Conservation (phyloP, 2,797 vertebrate species). For the Danio kyathit region DNA sequence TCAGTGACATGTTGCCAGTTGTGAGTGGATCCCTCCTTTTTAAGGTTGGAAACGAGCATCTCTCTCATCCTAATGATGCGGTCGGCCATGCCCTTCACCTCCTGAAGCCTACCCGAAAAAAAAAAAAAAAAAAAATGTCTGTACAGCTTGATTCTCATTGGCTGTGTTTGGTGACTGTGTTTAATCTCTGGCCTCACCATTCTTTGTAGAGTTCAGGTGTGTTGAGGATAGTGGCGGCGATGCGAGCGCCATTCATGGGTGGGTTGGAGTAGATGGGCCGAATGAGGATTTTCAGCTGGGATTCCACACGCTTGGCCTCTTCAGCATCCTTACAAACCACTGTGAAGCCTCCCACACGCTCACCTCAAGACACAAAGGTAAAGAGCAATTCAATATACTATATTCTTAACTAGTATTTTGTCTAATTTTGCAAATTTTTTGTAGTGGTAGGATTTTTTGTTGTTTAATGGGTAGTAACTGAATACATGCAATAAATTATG, state of each 20-base stretch:
- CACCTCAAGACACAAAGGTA: conserved; percentile 78
- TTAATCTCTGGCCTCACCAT: conserved; percentile 74
- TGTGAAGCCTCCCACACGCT: conserved; percentile 95
- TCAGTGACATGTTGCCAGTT: conserved; percentile 98
- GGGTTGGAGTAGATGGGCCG: conserved; percentile 98
- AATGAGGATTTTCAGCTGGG: conserved; percentile 97
- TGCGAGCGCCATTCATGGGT: conserved; percentile 93
- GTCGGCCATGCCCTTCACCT: conserved; percentile 95
- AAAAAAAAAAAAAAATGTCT: background rate
- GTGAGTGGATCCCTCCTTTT: conserved; percentile 91
- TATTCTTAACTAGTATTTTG: background rate
- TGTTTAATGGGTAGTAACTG: background rate
- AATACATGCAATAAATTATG: too few relatives aligned
- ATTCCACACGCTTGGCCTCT: conserved; percentile 95
- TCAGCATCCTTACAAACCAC: conserved; percentile 90
- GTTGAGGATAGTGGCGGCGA: conserved; percentile 90
- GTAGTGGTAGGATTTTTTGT: background rate
- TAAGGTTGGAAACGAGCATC: conserved; percentile 90
- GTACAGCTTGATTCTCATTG: background rate
- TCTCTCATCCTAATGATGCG: conserved; percentile 96
- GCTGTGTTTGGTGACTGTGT: background rate
- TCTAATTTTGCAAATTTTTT: background rate
- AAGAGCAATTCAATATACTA: background rate
- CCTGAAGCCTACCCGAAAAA: conserved; percentile 82
- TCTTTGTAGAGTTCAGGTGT: conserved; percentile 88